Evolutionary conservation across 2,113 vertebrate species (phyloP).

Genomic region (Serilophus lunatus): DNA sequence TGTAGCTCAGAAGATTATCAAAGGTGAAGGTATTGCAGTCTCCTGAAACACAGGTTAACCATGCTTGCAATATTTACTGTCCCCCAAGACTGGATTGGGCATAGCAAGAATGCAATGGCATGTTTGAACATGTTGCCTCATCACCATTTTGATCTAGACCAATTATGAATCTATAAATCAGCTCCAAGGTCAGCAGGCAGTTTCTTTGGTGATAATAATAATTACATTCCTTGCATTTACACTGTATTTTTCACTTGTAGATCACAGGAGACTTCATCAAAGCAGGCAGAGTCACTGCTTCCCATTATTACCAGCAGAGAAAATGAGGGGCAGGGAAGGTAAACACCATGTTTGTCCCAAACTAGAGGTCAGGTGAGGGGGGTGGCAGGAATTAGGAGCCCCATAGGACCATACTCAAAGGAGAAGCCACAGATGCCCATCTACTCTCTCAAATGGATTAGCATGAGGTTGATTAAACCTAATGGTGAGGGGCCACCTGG

Average conservation of each 20-base stretch:
- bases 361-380: not conserved
- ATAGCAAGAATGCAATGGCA: not conserved
- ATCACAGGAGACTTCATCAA: slow-evolving; percentile 42
- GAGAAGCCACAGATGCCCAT: not conserved
- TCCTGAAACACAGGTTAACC: not conserved
- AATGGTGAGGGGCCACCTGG: not conserved
- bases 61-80: not conserved
- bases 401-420: not conserved
- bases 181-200: not conserved
- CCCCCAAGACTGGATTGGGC: not conserved
- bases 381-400: not conserved
- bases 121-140: not conserved
- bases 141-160: not conserved
- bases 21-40: not conserved
- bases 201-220: slow-evolving; percentile 29
- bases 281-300: slow-evolving; percentile 7
- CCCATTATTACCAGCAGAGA: not conserved
- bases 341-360: not conserved
- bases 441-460: not conserved
- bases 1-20: not conserved
- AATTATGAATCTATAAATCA: slow-evolving; percentile 37
- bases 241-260: not conserved
- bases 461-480: not conserved
- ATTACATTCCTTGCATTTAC: slow-evolving; percentile 26
- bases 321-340: not conserved